phyloP scores from a whole-genome alignment of 2,888 invertebrate species.

The Phyto melanocephala region DNA sequence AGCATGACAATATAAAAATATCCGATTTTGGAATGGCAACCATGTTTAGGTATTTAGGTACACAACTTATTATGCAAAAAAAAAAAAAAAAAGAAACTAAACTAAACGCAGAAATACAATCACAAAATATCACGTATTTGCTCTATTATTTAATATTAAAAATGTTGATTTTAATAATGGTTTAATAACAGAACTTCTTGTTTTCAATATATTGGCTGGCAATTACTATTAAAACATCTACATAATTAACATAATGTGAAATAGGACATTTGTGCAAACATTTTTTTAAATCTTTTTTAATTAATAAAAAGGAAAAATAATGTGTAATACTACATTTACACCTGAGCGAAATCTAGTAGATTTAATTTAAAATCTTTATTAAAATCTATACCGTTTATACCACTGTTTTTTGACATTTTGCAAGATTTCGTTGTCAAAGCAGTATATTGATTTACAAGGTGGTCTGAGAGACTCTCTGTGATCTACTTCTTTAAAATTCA shows the following conservation, averaged over 20 bases:
- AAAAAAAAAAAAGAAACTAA: background rate
- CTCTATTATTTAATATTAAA: background rate
- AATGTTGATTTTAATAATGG: background rate
- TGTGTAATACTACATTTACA: too few relatives aligned
- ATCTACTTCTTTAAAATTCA: too few relatives aligned
- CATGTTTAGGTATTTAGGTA: constrained; percentile 83
- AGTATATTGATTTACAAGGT: too few relatives aligned
- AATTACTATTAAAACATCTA: background rate
- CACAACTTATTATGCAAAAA: constrained; percentile 56
- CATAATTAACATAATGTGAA: background rate
- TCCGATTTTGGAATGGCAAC: constrained; percentile 99
- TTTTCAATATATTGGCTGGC: background rate
- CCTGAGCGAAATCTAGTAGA: too few relatives aligned
- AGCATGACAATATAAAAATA: constrained; percentile 92
- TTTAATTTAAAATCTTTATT: too few relatives aligned
- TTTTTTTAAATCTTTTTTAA: too few relatives aligned
- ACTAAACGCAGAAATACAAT: background rate
- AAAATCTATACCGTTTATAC: too few relatives aligned
- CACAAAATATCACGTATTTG: constrained; percentile 26
- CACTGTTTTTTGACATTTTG: too few relatives aligned
- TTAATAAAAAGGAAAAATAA: too few relatives aligned
- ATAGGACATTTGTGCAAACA: too few relatives aligned
- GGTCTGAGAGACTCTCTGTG: too few relatives aligned
- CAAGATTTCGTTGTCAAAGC: too few relatives aligned
- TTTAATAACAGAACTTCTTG: background rate